These are phyloP conservation scores for Ceratosolen fusciceps DNA, from an alignment of 1,140 invertebrate species.

Conservation along the genomic window DNA sequence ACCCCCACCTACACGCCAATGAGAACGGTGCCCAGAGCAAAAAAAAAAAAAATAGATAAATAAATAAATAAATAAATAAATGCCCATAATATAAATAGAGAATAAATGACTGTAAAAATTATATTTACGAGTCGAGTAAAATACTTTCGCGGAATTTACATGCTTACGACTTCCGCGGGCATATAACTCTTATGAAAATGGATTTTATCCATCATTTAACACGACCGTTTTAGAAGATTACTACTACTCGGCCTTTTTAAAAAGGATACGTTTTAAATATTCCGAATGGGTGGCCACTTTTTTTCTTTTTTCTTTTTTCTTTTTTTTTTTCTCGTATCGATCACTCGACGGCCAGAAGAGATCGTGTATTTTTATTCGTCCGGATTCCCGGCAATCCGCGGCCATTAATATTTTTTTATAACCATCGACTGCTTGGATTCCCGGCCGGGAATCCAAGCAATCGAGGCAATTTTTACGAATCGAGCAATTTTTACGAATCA, in stretches of 20 bases:
- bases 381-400: too few species aligned
- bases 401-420: neutral
- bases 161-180: slow-evolving; percentile 24
- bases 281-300: neutral
- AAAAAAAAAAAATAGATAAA: too few species aligned
- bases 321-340: too few species aligned
- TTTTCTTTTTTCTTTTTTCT: too few species aligned
- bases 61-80: too few species aligned
- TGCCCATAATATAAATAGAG: slow-evolving; percentile 38
- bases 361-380: neutral
- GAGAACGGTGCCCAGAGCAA: too few species aligned
- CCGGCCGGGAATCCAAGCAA: too few species aligned
- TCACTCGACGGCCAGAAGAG: neutral
- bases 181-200: slow-evolving; percentile 8
- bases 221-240: slow-evolving; percentile 10
- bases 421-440: neutral
- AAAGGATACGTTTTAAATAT: neutral
- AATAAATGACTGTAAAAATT: slow-evolving; percentile 44
- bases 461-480: too few species aligned
- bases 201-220: slow-evolving; percentile 32
- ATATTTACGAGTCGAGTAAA: slow-evolving; percentile 37
- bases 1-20: too few species aligned
- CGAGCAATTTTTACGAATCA: too few species aligned
- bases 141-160: slow-evolving; percentile 32
- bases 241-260: neutral